Evolutionary conservation across 2,113 vertebrate genomes (phyloP).

Genomic region (Vulpes ferrilata): DNA sequence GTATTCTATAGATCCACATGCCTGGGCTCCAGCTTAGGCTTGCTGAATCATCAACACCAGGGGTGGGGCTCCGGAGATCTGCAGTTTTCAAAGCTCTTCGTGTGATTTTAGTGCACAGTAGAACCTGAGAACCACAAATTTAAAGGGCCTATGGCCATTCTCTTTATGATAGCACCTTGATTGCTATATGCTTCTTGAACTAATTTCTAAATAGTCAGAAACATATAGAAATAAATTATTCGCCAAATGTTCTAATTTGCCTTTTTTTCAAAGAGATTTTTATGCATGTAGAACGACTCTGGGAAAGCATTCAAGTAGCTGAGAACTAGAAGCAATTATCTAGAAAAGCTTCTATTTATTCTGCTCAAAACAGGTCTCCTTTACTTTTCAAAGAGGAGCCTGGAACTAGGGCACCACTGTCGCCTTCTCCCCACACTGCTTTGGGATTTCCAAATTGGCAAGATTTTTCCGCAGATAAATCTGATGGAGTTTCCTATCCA

Average conservation of each 20-base stretch:
- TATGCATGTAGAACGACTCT: background rate
- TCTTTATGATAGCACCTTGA: background rate
- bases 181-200: background rate
- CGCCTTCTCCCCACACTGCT: background rate
- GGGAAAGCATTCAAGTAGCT: background rate
- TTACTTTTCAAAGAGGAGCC: background rate
- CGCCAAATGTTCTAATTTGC: background rate
- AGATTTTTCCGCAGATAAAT: constrained; percentile 49
- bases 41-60: background rate
- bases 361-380: background rate
- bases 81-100: background rate
- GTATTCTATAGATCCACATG: background rate
- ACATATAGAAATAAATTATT: background rate
- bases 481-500: constrained; percentile 13
- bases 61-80: background rate
- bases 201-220: constrained; percentile 44
- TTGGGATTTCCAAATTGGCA: constrained; percentile 36
- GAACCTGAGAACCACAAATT: background rate
- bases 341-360: background rate
- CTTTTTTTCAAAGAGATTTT: background rate
- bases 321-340: background rate
- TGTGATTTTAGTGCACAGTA: background rate
- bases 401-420: background rate
- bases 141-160: background rate
- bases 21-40: background rate